These are phyloP conservation scores for Pteronotus mesoamericanus DNA, from an alignment of 2,797 vertebrate genomes.

Conservation along the genomic window DNA sequence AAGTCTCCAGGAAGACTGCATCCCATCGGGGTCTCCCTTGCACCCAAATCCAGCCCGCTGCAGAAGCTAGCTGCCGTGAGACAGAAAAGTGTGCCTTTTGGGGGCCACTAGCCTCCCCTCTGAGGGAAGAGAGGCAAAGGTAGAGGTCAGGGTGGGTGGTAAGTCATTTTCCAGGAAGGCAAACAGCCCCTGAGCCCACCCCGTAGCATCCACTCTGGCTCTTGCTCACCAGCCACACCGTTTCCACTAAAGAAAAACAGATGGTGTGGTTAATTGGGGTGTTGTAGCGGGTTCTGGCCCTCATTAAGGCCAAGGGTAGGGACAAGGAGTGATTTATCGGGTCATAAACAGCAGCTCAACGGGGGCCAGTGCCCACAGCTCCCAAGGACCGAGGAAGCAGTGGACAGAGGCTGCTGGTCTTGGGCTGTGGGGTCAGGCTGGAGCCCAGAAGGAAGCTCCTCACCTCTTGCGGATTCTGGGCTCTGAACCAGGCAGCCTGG, in stretches of 20 bases:
- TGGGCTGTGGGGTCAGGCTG: background rate
- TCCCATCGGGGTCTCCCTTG: slow-evolving; percentile 48
- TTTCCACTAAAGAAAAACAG: slow-evolving; percentile 62
- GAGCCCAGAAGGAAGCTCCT: background rate
- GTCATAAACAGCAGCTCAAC: slow-evolving; percentile 9
- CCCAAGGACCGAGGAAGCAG: background rate
- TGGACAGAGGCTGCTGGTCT: background rate
- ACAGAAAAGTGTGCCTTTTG: background rate
- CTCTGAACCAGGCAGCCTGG: background rate
- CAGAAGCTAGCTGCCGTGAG: background rate
- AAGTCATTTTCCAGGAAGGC: background rate
- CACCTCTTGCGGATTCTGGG: background rate
- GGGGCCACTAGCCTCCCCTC: background rate
- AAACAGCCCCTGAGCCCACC: background rate
- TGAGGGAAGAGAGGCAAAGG: background rate
- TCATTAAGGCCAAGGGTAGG: slow-evolving; percentile 40
- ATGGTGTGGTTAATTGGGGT: slow-evolving; percentile 44
- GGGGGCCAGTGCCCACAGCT: background rate
- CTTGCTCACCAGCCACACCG: background rate
- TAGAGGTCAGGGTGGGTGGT: background rate
- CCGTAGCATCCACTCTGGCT: background rate
- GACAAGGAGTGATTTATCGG: slow-evolving; percentile 39
- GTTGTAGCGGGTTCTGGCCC: background rate
- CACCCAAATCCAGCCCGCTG: background rate
- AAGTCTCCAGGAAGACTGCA: slow-evolving; percentile 58